Evolutionary conservation across 2,797 vertebrate species (phyloP).

Genomic region (Sebastes melanostomus): DNA sequence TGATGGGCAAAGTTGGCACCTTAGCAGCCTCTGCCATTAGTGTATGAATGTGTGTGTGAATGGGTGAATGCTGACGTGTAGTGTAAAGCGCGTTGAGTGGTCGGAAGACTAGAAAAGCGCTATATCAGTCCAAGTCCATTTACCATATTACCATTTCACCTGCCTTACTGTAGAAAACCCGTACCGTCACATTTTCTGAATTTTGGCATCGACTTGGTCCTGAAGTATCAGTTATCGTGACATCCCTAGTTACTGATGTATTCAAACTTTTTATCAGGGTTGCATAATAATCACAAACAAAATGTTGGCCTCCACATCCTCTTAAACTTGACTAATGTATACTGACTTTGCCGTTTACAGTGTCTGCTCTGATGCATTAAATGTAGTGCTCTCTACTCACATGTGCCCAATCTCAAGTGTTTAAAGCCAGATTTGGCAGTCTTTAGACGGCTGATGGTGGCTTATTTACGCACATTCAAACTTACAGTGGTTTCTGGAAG

Average conservation of each 20-base stretch:
- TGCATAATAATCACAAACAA: neutral
- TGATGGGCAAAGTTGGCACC: no score
- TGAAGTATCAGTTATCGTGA: no score
- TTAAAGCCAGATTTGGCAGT: neutral
- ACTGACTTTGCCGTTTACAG: neutral
- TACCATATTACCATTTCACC: no score
- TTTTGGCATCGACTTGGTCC: no score
- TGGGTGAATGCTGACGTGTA: no score
- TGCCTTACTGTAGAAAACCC: no score
- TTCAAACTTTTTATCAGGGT: neutral
- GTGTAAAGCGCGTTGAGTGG: no score
- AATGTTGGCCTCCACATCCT: neutral
- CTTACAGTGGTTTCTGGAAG: slow-evolving; percentile 66
- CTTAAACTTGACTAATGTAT: neutral
- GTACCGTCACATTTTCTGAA: no score
- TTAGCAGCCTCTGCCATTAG: no score
- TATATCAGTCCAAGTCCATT: no score
- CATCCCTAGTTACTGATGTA: neutral
- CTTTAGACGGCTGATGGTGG: neutral
- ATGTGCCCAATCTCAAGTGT: neutral
- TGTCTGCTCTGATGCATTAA: neutral
- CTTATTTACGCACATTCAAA: neutral
- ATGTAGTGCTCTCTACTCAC: neutral
- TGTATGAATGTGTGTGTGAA: no score
- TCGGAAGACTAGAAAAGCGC: no score